phyloP scores from a whole-genome alignment of 2,113 vertebrate species.

The Rana temporaria region DNA sequence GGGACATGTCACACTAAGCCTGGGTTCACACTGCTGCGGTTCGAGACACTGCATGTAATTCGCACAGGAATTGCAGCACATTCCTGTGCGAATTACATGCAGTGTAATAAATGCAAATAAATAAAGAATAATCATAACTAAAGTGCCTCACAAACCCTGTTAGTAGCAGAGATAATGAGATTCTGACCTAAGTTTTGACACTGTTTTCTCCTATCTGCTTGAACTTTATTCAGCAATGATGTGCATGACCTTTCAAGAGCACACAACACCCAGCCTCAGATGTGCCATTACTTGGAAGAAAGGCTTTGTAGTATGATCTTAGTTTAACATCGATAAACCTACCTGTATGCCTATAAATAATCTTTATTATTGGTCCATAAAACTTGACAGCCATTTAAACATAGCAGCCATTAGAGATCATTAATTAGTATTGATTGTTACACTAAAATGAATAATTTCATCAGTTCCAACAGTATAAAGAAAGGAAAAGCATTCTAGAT shows the following conservation, averaged over 20 bases:
- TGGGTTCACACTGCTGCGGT: too few species aligned
- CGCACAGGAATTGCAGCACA: too few species aligned
- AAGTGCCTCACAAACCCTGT: neutral
- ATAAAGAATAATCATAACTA: too few species aligned
- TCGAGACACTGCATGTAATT: too few species aligned
- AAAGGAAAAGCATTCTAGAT: too few species aligned
- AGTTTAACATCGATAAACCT: slow-evolving; percentile 4
- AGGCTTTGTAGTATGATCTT: neutral
- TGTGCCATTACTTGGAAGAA: slow-evolving; percentile 21
- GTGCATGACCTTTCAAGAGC: slow-evolving; percentile 38
- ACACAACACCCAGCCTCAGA: neutral
- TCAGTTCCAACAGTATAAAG: neutral
- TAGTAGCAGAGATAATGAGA: neutral
- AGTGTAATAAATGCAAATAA: too few species aligned
- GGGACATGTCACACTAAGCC: too few species aligned
- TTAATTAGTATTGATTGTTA: slow-evolving; percentile 35
- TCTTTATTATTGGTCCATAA: slow-evolving; percentile 27
- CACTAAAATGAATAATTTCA: neutral
- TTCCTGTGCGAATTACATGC: too few species aligned
- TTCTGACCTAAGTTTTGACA: slow-evolving; percentile 1
- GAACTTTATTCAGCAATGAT: slow-evolving; percentile 34
- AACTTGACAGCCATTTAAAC: slow-evolving; percentile 32
- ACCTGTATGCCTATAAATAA: slow-evolving; percentile 42
- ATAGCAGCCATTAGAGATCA: slow-evolving; percentile 23
- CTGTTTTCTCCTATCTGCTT: slow-evolving; percentile 6